These are phyloP conservation scores for Rhopalosiphum maidis DNA, from an alignment of 1,140 invertebrate genomes.

Conservation along the genomic window DNA sequence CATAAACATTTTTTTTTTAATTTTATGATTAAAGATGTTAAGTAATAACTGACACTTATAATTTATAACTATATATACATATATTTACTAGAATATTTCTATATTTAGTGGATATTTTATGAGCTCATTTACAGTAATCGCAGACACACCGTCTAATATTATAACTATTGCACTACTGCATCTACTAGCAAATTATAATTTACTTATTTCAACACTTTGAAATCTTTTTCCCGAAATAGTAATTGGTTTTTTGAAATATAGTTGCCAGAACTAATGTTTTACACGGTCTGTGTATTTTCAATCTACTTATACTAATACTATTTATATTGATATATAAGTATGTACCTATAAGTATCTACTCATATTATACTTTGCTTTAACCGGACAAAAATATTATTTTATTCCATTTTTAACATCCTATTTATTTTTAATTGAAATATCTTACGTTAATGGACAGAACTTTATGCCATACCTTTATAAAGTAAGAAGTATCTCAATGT, in stretches of 20 bases:
- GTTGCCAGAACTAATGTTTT: slow-evolving; percentile 44
- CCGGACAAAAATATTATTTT: background rate
- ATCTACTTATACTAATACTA: background rate
- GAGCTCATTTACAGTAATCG: slow-evolving; percentile 11
- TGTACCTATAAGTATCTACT: background rate
- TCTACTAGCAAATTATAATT: slow-evolving; percentile 15
- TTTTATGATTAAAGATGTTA: background rate
- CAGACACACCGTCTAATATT: background rate
- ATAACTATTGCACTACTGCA: background rate
- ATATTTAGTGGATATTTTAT: background rate
- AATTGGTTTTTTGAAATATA: slow-evolving; percentile 28
- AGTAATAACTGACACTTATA: background rate
- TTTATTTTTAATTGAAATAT: background rate
- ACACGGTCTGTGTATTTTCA: background rate
- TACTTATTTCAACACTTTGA: slow-evolving; percentile 29
- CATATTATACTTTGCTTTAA: background rate
- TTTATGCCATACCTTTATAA: background rate
- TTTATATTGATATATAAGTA: background rate
- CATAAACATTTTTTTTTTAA: background rate
- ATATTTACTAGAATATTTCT: background rate
- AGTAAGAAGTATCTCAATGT: background rate
- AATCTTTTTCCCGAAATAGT: background rate
- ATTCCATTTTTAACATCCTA: background rate
- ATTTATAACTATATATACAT: background rate
- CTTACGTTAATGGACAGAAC: background rate